Base-by-base conservation (phyloP, 1,140 invertebrate species). In the Cherax quadricarinatus region DNA sequence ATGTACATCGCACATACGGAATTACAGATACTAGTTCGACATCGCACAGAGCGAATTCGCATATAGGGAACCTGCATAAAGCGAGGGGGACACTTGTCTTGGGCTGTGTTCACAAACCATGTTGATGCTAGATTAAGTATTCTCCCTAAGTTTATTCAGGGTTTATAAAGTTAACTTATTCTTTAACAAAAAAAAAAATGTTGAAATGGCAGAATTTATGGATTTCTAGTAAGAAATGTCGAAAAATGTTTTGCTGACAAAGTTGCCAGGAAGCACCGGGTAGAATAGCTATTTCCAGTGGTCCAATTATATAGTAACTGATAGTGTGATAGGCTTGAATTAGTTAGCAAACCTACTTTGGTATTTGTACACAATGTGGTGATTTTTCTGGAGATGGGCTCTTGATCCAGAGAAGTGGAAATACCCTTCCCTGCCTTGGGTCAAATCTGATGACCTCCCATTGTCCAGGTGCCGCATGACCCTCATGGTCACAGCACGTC, bases 221-320 rank as follows among this genome's bases (percentile, higher is more conserved):
- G 85, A 57, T 91, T n/a, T 70, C 84, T 86, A 81, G 75, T 86
- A 86, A 80, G 90, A 91, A 91, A 86, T 78, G n/a, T 66, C 82
- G 81, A n/a, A 41, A 41, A 81, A 62, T 82, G 30, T 49, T 91
- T 86, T 49, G 84, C 53, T 91, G 66, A 53, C 70, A 80, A 79
- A 91, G 66, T 81, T 91, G 90, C 84, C 90, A 91, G 90, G 90
- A 91, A 91, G 90, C 90, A 91, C 90, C 90, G 84, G 90, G 90
- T 91, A 91, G 90, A 86, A 78, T 91, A n/a, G 85, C 82, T 81
- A 90, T 75, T 84, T 24, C 81, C 88, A 60, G 66, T 53, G 57
- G 53, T 51, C 78, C 88, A 51, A 78, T 78, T 75, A 90, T 90
- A 81, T 62, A 83, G 82, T 84, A 85, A 83, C 70, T 83, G 66